Base-by-base conservation (phyloP, 2,797 vertebrate species). In the Enteromius thamalakanensis region DNA sequence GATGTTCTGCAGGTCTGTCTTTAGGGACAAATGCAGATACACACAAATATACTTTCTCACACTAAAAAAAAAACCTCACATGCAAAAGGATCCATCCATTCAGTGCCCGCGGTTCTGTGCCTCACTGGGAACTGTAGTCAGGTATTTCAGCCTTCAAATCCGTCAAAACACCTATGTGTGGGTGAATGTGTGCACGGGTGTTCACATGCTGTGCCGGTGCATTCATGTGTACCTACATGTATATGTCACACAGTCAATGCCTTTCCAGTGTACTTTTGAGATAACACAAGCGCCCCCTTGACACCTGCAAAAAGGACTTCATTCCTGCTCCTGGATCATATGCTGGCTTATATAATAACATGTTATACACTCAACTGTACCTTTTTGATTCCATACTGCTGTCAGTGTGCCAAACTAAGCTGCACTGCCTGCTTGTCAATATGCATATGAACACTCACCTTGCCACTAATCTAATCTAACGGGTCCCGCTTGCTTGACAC, bases 261-360 rank as follows among this genome's bases (percentile, higher is more conserved):
- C 64, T 83, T 81, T 42, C 23, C 70, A 84, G 81, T 83, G 53
- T 55, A 67, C 60, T 65, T 65, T 65, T 78, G 42, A 32, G 42
- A 49, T 51, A 78, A 49, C 60, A 34, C 60, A 67, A 67, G 17
- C 6, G 3, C 60, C 45, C 65, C 19, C 68, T 79, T 74, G 85
- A 49, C 79, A 76, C 85, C 70, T 83, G 64, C 76, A 87, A 87
- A 81, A 68, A 70, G 45, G 86, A 78, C 84, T 72, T 37, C 49
- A 67, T 79, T 74, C 40, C 72, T 53, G 58, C 62, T 51, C 67
- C 70, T 82, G 42, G 77, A 80, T 64, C 79, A 79, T 78, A 80
- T 74, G 51, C 49, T 72, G 75, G 60, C 70, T 82, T 85, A 58
- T 29, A 78, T 85, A 70, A 82, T 45, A 76, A 76, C 58, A 78